Conservation (phyloP, 2,113 vertebrate species). For the Xiphophorus hellerii region DNA sequence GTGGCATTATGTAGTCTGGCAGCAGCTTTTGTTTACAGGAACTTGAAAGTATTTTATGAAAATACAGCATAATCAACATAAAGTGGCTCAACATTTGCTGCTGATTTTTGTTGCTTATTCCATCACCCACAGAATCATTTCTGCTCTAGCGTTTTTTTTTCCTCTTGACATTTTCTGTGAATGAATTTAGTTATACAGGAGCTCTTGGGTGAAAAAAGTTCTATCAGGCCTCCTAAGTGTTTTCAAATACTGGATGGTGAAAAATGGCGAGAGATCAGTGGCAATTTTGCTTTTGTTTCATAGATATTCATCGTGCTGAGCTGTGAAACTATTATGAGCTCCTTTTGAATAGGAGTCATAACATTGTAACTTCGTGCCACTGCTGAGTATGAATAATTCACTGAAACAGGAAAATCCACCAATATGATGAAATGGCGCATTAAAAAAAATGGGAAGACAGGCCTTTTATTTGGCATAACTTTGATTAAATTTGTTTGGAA, state of each 20-base stretch:
- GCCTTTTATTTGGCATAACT: slow-evolving; percentile 32
- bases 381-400: slow-evolving; percentile 63
- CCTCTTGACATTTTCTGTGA: background rate
- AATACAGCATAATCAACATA: background rate
- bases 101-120: background rate
- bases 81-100: background rate
- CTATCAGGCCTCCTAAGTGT: slow-evolving; percentile 36
- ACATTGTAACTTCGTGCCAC: slow-evolving; percentile 40
- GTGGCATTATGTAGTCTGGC: background rate
- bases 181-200: slow-evolving; percentile 3
- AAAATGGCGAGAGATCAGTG: slow-evolving; percentile 36
- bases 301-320: slow-evolving; percentile 38
- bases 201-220: slow-evolving; percentile 12
- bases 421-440: slow-evolving; percentile 30
- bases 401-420: slow-evolving; percentile 25
- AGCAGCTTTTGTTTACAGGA: background rate
- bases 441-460: background rate
- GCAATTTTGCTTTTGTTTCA: slow-evolving; percentile 54
- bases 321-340: slow-evolving; percentile 52
- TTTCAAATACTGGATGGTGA: slow-evolving; percentile 32
- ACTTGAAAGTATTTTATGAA: background rate
- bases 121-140: background rate
- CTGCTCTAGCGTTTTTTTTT: background rate
- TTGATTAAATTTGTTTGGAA: slow-evolving; percentile 25
- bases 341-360: slow-evolving; percentile 50